phyloP scores from a whole-genome alignment of 2,888 invertebrate species.

The Cephus spinipes region DNA sequence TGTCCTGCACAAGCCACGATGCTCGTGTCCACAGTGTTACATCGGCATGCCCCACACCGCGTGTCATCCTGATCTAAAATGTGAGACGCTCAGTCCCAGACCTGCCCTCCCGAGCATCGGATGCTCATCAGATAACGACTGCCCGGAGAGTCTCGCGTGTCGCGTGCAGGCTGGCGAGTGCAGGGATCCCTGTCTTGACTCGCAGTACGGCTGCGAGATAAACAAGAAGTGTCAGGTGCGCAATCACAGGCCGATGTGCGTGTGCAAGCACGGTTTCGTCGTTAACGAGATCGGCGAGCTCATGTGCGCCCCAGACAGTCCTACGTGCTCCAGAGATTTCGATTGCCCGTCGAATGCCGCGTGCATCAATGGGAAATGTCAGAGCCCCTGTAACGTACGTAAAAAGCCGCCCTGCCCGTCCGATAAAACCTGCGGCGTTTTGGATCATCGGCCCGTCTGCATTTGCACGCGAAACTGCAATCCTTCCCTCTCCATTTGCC shows the following conservation, averaged over 20 bases:
- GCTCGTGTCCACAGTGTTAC: conserved; percentile 90
- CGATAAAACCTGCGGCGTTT: conserved; percentile 88
- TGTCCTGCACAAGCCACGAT: conserved; percentile 85
- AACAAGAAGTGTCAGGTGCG: conserved; percentile 91
- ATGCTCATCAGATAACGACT: conserved; percentile 78
- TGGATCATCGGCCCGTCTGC: conserved; percentile 88
- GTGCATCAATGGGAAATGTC: conserved; percentile 86
- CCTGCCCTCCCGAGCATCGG: conserved; percentile 69
- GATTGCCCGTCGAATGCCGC: conserved; percentile 90
- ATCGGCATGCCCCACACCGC: conserved; percentile 84
- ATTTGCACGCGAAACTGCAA: conserved; percentile 89
- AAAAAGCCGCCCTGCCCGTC: conserved; percentile 77
- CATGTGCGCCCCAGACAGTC: conserved; percentile 84
- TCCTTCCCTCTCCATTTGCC: conserved; percentile 87
- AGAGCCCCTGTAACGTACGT: conserved; percentile 82
- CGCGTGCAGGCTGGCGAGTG: conserved; percentile 78
- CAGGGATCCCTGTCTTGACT: conserved; percentile 81
- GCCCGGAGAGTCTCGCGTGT: conserved; percentile 82
- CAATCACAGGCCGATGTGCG: conserved; percentile 86
- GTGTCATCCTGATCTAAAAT: conserved; percentile 84
- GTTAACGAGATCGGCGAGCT: conserved; percentile 89
- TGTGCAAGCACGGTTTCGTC: conserved; percentile 89
- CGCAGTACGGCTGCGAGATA: conserved; percentile 78
- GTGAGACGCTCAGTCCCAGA: conserved; percentile 74
- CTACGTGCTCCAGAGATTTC: conserved; percentile 83